Evolutionary conservation across 2,888 invertebrate genomes (phyloP).

Genomic region (Argyresthia goedartella): DNA sequence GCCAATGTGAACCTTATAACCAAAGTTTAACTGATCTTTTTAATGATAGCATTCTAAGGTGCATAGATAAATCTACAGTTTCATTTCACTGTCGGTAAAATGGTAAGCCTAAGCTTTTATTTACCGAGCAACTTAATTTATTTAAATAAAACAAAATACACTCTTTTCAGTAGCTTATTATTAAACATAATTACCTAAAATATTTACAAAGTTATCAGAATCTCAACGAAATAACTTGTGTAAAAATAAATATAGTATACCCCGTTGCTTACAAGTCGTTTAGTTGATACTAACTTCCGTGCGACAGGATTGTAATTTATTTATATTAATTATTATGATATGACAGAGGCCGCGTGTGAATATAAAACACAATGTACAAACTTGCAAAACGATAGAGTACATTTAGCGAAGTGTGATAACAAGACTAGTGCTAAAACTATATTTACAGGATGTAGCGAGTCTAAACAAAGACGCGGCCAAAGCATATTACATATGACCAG

Average conservation of each 20-base stretch:
- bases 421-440: too few species aligned
- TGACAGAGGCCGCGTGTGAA: neutral
- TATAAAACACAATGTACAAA: neutral
- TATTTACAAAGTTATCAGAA: conserved; percentile 48
- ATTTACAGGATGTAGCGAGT: too few species aligned
- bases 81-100: neutral
- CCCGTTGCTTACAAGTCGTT: conserved; percentile 1
- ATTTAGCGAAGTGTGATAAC: too few species aligned
- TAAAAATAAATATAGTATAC: conserved; percentile 19
- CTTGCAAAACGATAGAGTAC: neutral
- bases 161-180: conserved; percentile 27
- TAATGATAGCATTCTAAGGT: too few species aligned
- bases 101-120: neutral
- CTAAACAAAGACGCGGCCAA: too few species aligned
- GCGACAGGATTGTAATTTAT: neutral
- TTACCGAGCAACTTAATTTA: neutral
- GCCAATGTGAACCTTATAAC: too few species aligned
- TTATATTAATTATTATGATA: neutral
- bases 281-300: neutral
- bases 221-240: conserved; percentile 59
- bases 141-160: conserved; percentile 7
- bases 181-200: conserved; percentile 21
- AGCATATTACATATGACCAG: too few species aligned
- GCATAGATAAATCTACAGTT: too few species aligned
- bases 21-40: too few species aligned